Evolutionary conservation across 2,113 vertebrate genomes (phyloP).

Genomic region (Sardina pilchardus): DNA sequence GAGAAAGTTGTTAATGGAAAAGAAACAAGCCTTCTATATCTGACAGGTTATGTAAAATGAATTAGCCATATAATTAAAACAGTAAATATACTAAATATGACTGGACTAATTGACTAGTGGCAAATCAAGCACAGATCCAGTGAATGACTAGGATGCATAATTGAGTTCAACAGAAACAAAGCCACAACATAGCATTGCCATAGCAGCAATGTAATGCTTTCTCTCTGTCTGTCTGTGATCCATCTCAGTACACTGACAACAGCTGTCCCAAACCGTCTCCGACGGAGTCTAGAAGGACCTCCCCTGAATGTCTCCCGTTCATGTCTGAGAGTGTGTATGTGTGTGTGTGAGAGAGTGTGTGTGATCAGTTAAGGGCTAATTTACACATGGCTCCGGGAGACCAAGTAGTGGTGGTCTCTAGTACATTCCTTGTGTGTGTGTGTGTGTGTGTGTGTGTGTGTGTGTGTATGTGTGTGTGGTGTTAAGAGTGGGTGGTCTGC

Average conservation of each 20-base stretch:
- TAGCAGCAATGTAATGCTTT: background rate
- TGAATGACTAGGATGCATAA: background rate
- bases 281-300: background rate
- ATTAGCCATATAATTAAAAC: too few relatives aligned
- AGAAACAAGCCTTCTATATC: too few relatives aligned
- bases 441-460: background rate
- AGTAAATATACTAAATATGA: too few relatives aligned
- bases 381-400: background rate
- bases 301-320: background rate
- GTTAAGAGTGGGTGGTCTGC: constrained; percentile 4
- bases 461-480: background rate
- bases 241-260: background rate
- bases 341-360: background rate
- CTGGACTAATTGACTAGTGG: too few relatives aligned
- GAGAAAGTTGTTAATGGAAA: background rate
- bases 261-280: background rate
- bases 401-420: background rate
- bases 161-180: background rate
- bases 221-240: background rate
- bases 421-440: background rate
- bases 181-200: background rate
- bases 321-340: background rate
- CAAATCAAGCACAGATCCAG: too few relatives aligned
- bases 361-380: constrained; percentile 24
- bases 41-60: too few relatives aligned